Conservation (phyloP, 1,140 invertebrate species). For the Zaprionus capensis region DNA sequence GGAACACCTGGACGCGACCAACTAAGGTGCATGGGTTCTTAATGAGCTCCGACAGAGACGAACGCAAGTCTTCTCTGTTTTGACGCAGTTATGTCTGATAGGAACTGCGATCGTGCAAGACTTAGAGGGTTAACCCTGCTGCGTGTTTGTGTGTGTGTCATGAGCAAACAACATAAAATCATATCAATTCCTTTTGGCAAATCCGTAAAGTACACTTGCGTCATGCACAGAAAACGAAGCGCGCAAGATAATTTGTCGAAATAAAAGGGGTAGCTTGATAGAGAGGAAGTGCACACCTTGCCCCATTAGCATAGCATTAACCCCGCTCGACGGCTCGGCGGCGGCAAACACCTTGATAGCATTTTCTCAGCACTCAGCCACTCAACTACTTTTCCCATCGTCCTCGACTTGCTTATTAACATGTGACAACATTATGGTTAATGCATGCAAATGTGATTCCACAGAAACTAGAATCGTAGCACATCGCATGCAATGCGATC, state of each 20-base stretch:
- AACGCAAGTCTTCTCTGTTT: constrained; percentile 61
- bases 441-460: constrained; percentile 43
- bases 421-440: constrained; percentile 75
- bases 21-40: constrained; percentile 63
- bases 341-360: constrained; percentile 5
- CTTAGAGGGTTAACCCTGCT: constrained; percentile 3
- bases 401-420: constrained; percentile 68
- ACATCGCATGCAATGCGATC: constrained; percentile 47
- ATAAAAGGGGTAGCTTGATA: background rate
- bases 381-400: constrained; percentile 1
- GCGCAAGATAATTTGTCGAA: background rate
- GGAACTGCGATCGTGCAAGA: background rate
- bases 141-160: constrained; percentile 34
- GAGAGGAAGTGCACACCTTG: constrained; percentile 74
- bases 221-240: constrained; percentile 50
- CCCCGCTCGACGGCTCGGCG: constrained; percentile 15
- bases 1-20: constrained; percentile 67
- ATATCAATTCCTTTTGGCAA: constrained; percentile 65
- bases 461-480: background rate
- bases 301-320: constrained; percentile 77
- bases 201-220: constrained; percentile 69
- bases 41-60: constrained; percentile 45
- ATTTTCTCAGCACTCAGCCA: constrained; percentile 53
- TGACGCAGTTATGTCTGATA: constrained; percentile 72
- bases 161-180: constrained; percentile 54